Evolutionary conservation across 2,797 vertebrate genomes (phyloP).

Genomic region (Onychomys torridus): DNA sequence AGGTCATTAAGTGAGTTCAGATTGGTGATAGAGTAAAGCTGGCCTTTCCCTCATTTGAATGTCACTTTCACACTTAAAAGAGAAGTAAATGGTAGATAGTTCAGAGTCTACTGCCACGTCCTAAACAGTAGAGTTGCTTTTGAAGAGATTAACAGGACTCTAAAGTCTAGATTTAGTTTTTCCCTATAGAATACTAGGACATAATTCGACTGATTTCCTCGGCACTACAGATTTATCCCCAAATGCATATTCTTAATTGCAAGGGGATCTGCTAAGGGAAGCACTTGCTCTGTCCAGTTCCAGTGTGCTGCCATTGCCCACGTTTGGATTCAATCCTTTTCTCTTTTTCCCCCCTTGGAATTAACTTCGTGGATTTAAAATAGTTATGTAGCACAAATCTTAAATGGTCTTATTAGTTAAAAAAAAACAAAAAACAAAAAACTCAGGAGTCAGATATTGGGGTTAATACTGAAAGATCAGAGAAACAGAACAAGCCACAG

Average conservation of each 20-base stretch:
- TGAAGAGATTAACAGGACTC: not conserved
- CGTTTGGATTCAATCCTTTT: not conserved
- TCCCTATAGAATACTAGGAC: not conserved
- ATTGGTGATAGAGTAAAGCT: not conserved
- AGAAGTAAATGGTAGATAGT: not conserved
- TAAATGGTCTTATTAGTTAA: too few species aligned
- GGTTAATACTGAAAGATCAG: too few species aligned
- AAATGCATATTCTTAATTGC: constrained; percentile 46
- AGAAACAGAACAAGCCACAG: too few species aligned
- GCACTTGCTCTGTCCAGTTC: constrained; percentile 12
- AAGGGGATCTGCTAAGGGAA: constrained; percentile 33
- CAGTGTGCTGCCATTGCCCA: not conserved
- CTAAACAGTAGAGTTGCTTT: not conserved
- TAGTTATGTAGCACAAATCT: too few species aligned
- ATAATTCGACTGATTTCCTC: not conserved
- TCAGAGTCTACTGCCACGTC: not conserved
- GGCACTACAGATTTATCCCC: not conserved
- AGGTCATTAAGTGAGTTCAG: not conserved
- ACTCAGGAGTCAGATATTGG: too few species aligned
- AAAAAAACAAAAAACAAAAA: too few species aligned
- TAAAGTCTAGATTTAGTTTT: not conserved
- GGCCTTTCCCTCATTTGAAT: not conserved
- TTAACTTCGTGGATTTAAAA: not conserved
- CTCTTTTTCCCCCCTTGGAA: not conserved
- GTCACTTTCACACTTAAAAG: not conserved